Evolutionary conservation across 1,140 invertebrate species (phyloP).

Genomic region (Linepithema humile): DNA sequence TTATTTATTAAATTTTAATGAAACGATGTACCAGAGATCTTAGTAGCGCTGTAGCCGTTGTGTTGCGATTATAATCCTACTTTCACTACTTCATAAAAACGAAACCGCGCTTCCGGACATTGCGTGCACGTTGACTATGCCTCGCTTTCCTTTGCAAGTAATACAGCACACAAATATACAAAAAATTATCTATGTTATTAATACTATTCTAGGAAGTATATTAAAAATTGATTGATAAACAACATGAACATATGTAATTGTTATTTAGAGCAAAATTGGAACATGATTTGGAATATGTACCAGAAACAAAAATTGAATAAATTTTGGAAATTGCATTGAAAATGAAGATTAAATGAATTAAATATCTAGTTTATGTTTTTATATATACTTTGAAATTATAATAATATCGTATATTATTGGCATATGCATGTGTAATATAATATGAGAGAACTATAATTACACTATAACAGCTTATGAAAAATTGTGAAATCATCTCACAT

Average conservation of each 20-base stretch:
- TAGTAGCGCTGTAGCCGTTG: not conserved
- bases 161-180: not conserved
- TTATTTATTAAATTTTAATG: not conserved
- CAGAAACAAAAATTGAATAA: constrained; percentile 1
- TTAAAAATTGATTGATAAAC: not conserved
- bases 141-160: constrained; percentile 19
- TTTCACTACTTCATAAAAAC: constrained; percentile 48
- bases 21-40: not conserved
- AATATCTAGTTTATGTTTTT: no score
- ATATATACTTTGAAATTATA: no score
- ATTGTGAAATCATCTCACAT: no score
- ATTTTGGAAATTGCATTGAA: no score
- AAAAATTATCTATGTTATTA: not conserved
- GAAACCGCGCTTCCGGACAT: constrained; percentile 40
- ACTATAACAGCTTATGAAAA: not conserved
- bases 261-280: not conserved
- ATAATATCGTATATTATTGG: no score
- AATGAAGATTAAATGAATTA: no score
- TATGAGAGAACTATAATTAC: not conserved
- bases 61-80: constrained; percentile 39
- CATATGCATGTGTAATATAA: no score
- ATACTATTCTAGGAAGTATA: not conserved
- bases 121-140: constrained; percentile 9
- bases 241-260: not conserved
- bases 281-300: not conserved